Evolutionary conservation across 2,113 vertebrate genomes (phyloP).

Genomic region (Galbula dea): DNA sequence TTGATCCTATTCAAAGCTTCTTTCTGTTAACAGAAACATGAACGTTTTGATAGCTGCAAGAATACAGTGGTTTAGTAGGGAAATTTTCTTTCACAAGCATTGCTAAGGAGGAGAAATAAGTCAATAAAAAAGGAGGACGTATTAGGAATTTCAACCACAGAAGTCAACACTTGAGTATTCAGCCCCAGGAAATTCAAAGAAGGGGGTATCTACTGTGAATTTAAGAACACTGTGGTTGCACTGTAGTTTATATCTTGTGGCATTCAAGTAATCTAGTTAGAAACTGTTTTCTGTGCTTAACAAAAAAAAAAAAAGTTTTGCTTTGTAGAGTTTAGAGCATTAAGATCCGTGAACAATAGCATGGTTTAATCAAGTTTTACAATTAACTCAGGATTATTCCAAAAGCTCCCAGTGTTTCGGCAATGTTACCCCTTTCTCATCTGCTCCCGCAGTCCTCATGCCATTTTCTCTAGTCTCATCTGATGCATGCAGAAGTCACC

Average conservation of each 20-base stretch:
- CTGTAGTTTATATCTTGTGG: neutral
- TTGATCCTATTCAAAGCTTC: neutral
- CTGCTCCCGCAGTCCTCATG: neutral
- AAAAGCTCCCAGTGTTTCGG: neutral
- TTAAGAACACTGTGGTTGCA: neutral
- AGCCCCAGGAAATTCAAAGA: neutral
- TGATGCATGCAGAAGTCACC: neutral
- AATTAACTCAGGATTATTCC: conserved; percentile 13
- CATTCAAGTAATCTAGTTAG: conserved; percentile 1
- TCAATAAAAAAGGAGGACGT: neutral
- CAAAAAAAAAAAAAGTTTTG: neutral
- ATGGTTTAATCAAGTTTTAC: conserved; percentile 50
- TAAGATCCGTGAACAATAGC: conserved; percentile 5
- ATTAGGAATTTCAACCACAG: neutral
- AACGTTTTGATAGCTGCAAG: neutral
- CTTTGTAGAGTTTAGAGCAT: conserved; percentile 38
- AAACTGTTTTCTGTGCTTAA: neutral
- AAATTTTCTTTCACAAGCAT: neutral
- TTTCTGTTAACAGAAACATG: neutral
- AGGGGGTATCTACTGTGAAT: neutral
- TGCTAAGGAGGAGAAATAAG: neutral
- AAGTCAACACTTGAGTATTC: neutral
- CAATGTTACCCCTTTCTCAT: neutral
- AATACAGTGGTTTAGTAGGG: neutral
- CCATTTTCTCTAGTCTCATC: neutral